Conservation (phyloP, 2,888 invertebrate genomes). For the Eilema caniola region DNA sequence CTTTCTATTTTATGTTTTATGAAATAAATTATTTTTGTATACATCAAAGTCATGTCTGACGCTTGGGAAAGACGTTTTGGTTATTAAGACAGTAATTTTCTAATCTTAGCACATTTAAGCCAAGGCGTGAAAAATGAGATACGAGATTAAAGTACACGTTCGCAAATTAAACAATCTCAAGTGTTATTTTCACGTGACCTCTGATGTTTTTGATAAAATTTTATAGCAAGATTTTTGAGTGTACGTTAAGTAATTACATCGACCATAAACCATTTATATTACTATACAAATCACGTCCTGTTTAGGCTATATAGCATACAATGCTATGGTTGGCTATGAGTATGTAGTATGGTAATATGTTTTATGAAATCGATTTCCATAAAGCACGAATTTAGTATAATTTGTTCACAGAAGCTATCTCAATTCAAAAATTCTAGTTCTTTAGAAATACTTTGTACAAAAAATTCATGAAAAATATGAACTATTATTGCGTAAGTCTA, state of each 20-base stretch:
- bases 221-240: not conserved
- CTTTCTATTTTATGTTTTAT: too few species aligned
- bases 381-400: not conserved
- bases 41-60: conserved; percentile 14
- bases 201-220: conserved; percentile 12
- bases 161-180: conserved; percentile 8
- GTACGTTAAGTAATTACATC: conserved; percentile 9
- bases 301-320: not conserved
- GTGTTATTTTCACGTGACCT: conserved; percentile 5
- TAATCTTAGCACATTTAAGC: conserved; percentile 11
- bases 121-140: conserved; percentile 18
- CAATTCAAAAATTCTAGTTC: not conserved
- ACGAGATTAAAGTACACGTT: conserved; percentile 18
- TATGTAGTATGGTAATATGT: too few species aligned
- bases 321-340: too few species aligned
- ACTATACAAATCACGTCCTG: not conserved
- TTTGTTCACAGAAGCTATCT: too few species aligned
- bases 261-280: not conserved
- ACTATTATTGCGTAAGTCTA: too few species aligned
- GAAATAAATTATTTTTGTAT: too few species aligned
- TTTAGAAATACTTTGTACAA: too few species aligned
- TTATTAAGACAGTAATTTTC: conserved; percentile 19
- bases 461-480: too few species aligned
- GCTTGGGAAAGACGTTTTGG: conserved; percentile 7
- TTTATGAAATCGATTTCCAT: too few species aligned